These are phyloP conservation scores for Phoxinus phoxinus DNA, from an alignment of 2,113 vertebrate genomes.

Conservation along the genomic window DNA sequence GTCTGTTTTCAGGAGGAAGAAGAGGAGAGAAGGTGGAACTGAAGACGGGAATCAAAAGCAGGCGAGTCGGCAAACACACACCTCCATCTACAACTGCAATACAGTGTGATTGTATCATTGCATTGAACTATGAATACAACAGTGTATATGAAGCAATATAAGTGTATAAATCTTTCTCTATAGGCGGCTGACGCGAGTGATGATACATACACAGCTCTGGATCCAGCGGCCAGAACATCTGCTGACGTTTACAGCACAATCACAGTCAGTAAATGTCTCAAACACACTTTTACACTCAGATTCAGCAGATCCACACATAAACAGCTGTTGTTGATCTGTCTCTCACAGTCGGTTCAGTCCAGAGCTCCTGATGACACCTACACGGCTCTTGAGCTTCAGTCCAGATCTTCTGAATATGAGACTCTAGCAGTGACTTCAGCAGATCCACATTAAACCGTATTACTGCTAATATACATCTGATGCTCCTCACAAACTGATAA, in stretches of 20 bases:
- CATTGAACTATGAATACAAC: neutral
- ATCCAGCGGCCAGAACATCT: conserved; percentile 22
- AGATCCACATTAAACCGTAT: too few species aligned
- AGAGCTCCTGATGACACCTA: too few species aligned
- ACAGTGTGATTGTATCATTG: neutral
- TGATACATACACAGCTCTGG: conserved; percentile 1
- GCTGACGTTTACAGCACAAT: conserved; percentile 11
- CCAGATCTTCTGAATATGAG: too few species aligned
- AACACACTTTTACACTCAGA: too few species aligned
- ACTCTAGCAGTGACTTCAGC: too few species aligned
- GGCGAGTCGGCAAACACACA: neutral
- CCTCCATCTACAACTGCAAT: neutral
- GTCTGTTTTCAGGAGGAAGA: neutral
- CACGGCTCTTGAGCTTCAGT: too few species aligned
- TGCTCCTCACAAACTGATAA: too few species aligned
- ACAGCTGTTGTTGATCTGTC: too few species aligned
- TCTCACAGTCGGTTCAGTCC: too few species aligned
- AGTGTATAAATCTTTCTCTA: neutral
- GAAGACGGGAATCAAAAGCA: neutral
- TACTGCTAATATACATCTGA: too few species aligned
- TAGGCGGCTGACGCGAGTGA: neutral
- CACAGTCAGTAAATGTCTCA: neutral
- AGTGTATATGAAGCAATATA: neutral
- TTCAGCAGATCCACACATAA: too few species aligned
- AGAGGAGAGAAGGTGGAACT: neutral